Base-by-base conservation (phyloP, 2,888 invertebrate species). In the Drosophila dives region DNA sequence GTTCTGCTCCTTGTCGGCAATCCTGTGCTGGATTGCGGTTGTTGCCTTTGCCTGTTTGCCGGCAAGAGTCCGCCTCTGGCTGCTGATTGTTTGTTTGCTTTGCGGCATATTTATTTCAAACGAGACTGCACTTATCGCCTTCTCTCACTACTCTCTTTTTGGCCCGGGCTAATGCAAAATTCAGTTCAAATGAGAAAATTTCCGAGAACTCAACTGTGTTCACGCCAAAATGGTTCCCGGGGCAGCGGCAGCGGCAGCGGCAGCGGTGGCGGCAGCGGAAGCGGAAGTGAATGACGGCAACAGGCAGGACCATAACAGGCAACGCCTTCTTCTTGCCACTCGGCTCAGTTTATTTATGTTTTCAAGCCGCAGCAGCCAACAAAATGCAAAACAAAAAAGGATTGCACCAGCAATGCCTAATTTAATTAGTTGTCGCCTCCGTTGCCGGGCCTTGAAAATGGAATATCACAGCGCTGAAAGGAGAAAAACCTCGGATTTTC, bases 81-180 rank as follows among this genome's bases (percentile, higher is more conserved):
- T 64, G 74, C 71, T 77, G 81, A 86, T 88, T 88, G 86, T 83
- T 88, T 89, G 89, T 90, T 89, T 89, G 81, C 86, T 83, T 90
- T 90, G 90, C 83, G 89, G 89, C 86, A 90, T 90, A 90, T 90
- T 90, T 90, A 90, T 85, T 90, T 89, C 78, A 86, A 85, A 89
- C 79, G 89, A 89, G 89, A 77, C 80, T 87, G 90, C 89, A 90
- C 87, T 90, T 81, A 86, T 83, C 75, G 69, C 75, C 56, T 8
- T 26, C 38, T 26, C 36, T 15, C 17, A 10, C 23, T n/a, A 26
- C 29, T 38, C 17, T 26, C 36, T 26, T 26, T 15, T 11, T 2
- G 36, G 11, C 7, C 26, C 8, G 32, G 65, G 82, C 81, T 89
- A 89, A 87, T 87, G 90, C 90, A 89, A 89, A 88, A 88, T 86